Conservation (phyloP, 2,113 vertebrate genomes). For the Apaloderma vittatum region DNA sequence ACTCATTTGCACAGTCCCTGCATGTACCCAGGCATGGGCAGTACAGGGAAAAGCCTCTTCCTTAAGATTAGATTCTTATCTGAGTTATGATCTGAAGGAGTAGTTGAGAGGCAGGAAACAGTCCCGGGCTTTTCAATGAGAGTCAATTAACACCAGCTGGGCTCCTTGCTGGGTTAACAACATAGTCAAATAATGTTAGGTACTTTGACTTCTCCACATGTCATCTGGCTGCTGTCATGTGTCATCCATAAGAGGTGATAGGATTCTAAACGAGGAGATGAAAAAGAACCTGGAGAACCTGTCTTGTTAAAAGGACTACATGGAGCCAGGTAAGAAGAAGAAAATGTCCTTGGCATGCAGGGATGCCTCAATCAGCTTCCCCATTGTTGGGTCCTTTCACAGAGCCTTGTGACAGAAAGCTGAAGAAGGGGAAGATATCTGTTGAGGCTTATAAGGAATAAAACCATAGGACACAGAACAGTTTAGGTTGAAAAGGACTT, state of each 20-base stretch:
- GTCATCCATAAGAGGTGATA: not conserved
- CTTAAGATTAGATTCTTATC: not conserved
- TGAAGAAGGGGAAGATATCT: not conserved
- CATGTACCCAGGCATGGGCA: not conserved
- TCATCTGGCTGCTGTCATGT: not conserved
- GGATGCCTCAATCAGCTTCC: not conserved
- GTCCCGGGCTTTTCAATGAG: not conserved
- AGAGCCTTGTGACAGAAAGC: not conserved
- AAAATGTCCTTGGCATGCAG: not conserved
- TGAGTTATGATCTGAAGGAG: not conserved
- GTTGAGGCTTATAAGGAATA: not conserved
- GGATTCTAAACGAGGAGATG: not conserved
- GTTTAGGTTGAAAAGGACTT: not conserved
- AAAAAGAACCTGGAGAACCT: not conserved
- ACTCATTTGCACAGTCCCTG: not conserved
- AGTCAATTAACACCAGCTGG: not conserved
- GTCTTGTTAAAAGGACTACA: accelerated
- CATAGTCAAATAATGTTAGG: not conserved
- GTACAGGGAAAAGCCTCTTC: not conserved
- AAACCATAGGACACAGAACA: not conserved
- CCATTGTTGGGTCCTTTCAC: not conserved
- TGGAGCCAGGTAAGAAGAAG: not conserved
- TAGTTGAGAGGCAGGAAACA: not conserved
- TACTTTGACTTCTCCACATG: not conserved
- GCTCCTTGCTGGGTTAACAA: not conserved